Evolutionary conservation across 1,140 invertebrate genomes (phyloP).

Genomic region (Bacillus rossius): DNA sequence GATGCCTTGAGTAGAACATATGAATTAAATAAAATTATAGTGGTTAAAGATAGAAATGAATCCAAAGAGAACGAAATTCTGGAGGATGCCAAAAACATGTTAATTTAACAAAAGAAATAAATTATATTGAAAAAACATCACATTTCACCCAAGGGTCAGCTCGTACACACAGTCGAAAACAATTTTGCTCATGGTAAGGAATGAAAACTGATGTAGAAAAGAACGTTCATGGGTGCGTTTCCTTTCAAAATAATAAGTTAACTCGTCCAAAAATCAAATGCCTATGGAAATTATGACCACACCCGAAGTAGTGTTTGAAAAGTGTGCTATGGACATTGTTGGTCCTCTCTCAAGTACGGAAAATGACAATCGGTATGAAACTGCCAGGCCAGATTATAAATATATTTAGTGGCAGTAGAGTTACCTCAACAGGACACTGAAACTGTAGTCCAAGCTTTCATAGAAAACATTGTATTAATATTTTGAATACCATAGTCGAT

Average conservation of each 20-base stretch:
- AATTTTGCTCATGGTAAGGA: constrained; percentile 30
- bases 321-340: constrained; percentile 27
- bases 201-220: constrained; percentile 29
- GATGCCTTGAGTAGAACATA: constrained; percentile 29
- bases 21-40: background rate
- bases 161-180: constrained; percentile 27
- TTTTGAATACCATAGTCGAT: constrained; percentile 31
- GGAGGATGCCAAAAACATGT: background rate
- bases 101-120: constrained; percentile 6
- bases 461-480: constrained; percentile 27
- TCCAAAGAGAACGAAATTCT: too few relatives aligned
- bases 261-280: constrained; percentile 13
- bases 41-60: constrained; percentile 10
- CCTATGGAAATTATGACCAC: constrained; percentile 25
- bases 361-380: constrained; percentile 29
- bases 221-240: constrained; percentile 31
- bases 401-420: constrained; percentile 23
- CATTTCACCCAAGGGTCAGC: constrained; percentile 26
- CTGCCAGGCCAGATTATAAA: constrained; percentile 30
- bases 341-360: background rate
- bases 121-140: constrained; percentile 30
- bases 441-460: constrained; percentile 25
- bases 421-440: constrained; percentile 25
- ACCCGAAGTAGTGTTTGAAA: constrained; percentile 15
- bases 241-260: constrained; percentile 35